Evolutionary conservation across 2,888 invertebrate species (phyloP).

Genomic region (Pogonocherus hispidulus): DNA sequence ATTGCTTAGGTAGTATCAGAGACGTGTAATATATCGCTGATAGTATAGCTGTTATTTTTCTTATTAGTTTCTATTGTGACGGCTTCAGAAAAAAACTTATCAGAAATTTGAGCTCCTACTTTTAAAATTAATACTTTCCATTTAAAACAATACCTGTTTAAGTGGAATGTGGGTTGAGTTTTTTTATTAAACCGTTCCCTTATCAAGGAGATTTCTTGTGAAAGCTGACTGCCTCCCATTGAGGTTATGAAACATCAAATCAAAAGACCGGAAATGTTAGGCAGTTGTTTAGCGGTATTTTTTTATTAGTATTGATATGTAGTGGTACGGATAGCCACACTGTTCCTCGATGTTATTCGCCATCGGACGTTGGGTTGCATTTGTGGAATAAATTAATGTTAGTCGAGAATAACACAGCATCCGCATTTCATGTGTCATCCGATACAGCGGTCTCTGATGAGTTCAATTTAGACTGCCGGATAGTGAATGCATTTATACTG

Average conservation of each 20-base stretch:
- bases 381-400: slow-evolving; percentile 27
- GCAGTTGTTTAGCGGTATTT: slow-evolving; percentile 1
- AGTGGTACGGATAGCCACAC: neutral
- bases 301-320: slow-evolving; percentile 13
- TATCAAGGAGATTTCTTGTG: neutral
- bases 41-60: too few relatives aligned
- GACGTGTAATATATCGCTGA: too few relatives aligned
- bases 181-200: slow-evolving; percentile 22
- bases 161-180: neutral
- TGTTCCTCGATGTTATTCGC: neutral
- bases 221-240: neutral
- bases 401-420: slow-evolving; percentile 3
- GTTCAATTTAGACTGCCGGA: slow-evolving; percentile 24
- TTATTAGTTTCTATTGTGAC: too few relatives aligned
- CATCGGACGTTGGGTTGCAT: slow-evolving; percentile 5
- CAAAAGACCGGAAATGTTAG: slow-evolving; percentile 3
- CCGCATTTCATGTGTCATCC: slow-evolving; percentile 28
- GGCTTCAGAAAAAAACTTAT: neutral
- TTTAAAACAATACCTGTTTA: too few relatives aligned
- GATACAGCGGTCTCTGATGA: slow-evolving; percentile 24
- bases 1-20: too few relatives aligned
- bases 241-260: slow-evolving; percentile 29
- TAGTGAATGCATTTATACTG: slow-evolving; percentile 35
- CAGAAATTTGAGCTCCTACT: neutral
- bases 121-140: too few relatives aligned